phyloP scores from a whole-genome alignment of 2,888 invertebrate genomes.

The Amitus sp. region DNA sequence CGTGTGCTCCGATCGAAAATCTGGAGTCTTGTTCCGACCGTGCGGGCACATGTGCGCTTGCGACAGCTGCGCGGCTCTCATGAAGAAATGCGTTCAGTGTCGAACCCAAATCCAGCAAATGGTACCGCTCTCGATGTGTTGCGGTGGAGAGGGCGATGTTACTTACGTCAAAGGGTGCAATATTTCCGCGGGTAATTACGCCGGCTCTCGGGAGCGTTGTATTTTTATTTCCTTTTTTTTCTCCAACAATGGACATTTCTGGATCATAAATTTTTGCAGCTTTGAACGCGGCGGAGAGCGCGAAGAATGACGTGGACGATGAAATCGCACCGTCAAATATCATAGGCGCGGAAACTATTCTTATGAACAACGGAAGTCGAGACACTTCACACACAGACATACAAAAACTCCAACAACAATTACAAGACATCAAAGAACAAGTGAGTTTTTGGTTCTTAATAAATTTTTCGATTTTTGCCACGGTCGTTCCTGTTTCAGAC shows the following conservation, averaged over 20 bases:
- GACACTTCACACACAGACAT: slow-evolving; percentile 81
- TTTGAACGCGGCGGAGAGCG: slow-evolving; percentile 66
- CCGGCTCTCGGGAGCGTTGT: slow-evolving; percentile 6
- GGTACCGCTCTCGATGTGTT: slow-evolving; percentile 70
- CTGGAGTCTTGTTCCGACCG: slow-evolving; percentile 91
- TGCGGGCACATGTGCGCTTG: slow-evolving; percentile 96
- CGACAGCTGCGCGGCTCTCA: slow-evolving; percentile 88
- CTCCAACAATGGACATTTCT: too few species aligned
- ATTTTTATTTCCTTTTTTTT: slow-evolving; percentile 11
- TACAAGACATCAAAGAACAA: slow-evolving; percentile 98
- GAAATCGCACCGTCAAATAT: slow-evolving; percentile 52
- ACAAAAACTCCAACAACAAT: slow-evolving; percentile 90
- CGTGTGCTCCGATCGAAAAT: slow-evolving; percentile 94
- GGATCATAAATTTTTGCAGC: too few species aligned
- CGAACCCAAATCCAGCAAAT: slow-evolving; percentile 85
- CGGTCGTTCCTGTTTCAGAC: slow-evolving; percentile 80
- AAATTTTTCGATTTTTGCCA: neutral
- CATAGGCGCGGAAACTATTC: slow-evolving; percentile 58
- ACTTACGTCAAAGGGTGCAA: slow-evolving; percentile 54
- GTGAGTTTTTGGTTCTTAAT: slow-evolving; percentile 66
- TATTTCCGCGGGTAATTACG: slow-evolving; percentile 46
- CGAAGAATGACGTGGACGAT: slow-evolving; percentile 67
- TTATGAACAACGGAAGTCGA: slow-evolving; percentile 76
- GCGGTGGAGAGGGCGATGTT: slow-evolving; percentile 61
- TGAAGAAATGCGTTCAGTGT: slow-evolving; percentile 98